Evolutionary conservation across 2,797 vertebrate species (phyloP).

Genomic region (Lacerta agilis): DNA sequence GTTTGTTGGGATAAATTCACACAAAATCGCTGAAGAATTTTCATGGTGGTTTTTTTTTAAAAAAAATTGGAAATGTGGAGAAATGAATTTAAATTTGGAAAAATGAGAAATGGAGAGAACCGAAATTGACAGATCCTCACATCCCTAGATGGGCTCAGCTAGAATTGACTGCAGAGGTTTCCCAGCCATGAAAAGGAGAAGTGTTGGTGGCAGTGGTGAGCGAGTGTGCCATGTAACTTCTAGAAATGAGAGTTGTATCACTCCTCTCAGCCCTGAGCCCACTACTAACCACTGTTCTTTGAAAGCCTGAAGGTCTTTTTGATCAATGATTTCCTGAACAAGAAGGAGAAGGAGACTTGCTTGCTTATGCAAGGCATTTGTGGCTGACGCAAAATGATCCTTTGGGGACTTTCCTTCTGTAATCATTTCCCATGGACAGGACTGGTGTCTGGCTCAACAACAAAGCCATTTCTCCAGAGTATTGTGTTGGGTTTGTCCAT

Average conservation of each 20-base stretch:
- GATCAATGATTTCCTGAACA: neutral
- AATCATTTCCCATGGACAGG: neutral
- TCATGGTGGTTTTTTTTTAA: too few species aligned
- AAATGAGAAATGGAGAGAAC: too few species aligned
- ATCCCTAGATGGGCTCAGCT: neutral
- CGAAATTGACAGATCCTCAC: too few species aligned
- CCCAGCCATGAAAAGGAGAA: neutral
- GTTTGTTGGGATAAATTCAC: too few species aligned
- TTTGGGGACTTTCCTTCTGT: neutral
- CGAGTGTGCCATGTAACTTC: neutral
- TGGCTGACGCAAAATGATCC: neutral
- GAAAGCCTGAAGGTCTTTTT: neutral
- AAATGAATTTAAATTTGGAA: too few species aligned
- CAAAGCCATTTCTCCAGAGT: neutral
- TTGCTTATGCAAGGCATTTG: neutral
- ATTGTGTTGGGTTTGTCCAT: neutral
- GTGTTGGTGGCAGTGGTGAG: neutral
- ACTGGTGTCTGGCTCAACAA: neutral
- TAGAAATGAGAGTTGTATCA: neutral
- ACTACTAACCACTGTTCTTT: neutral
- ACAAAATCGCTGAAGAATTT: too few species aligned
- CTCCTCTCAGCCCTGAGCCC: neutral
- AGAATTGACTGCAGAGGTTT: neutral
- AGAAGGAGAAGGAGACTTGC: neutral
- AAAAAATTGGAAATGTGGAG: too few species aligned